Conservation (phyloP, 2,888 invertebrate species). For the Lysandra bellargus region DNA sequence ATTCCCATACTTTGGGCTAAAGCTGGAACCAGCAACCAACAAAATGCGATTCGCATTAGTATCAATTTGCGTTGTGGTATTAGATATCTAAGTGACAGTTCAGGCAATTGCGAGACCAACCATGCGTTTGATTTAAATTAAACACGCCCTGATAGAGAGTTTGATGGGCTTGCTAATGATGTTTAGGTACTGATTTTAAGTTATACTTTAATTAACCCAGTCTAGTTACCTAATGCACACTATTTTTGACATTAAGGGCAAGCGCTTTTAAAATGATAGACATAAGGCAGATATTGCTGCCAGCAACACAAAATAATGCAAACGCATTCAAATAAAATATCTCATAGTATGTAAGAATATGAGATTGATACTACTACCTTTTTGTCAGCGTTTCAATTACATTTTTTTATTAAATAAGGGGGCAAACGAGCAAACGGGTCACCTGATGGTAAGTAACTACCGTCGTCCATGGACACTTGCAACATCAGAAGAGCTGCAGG, state of each 20-base stretch:
- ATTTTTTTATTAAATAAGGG: too few species aligned
- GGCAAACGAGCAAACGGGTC: too few species aligned
- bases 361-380: too few species aligned
- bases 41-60: conserved; percentile 2
- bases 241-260: background rate
- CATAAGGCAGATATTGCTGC: too few species aligned
- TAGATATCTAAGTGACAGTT: conserved; percentile 48
- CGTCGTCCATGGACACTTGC: too few species aligned
- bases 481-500: too few species aligned
- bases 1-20: background rate
- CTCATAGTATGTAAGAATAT: too few species aligned
- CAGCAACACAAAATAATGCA: too few species aligned
- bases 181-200: conserved; percentile 18
- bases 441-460: too few species aligned
- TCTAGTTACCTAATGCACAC: background rate
- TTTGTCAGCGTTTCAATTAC: too few species aligned
- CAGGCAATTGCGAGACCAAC: conserved; percentile 53
- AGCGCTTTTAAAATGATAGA: too few species aligned
- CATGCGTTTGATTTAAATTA: conserved; percentile 62
- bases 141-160: conserved; percentile 51
- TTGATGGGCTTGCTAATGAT: conserved; percentile 44
- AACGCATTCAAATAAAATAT: too few species aligned
- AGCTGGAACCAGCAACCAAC: background rate
- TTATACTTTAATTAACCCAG: background rate
- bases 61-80: conserved; percentile 37